Percentiles rank a stretch among this genome's conserved stretches.
phyloP scores from a whole-genome alignment of 2,113 vertebrate species.

The Ageneiosus marmoratus region DNA sequence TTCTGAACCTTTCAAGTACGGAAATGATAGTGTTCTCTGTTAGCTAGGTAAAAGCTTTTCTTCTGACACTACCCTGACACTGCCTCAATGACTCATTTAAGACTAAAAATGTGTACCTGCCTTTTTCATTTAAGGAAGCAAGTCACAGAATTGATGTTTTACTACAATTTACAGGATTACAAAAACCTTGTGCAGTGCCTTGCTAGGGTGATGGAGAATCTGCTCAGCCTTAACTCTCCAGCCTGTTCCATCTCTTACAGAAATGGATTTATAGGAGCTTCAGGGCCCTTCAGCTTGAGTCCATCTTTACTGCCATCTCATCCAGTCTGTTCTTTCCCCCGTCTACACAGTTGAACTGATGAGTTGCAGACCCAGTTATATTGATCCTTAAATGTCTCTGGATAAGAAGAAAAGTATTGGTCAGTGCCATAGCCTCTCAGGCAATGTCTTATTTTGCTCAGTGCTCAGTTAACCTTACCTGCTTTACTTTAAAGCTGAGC shows the following conservation, averaged over 20 bases:
- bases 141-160: slow-evolving; percentile 20
- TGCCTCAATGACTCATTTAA: slow-evolving; percentile 1
- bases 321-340: slow-evolving; percentile 56
- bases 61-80: neutral
- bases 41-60: neutral
- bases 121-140: slow-evolving; percentile 19
- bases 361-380: slow-evolving; percentile 59
- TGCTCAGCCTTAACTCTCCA: slow-evolving; percentile 26
- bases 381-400: slow-evolving; percentile 68
- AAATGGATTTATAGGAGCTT: slow-evolving; percentile 55
- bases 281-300: slow-evolving; percentile 55
- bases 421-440: slow-evolving; percentile 52
- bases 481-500: neutral
- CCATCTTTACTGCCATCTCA: slow-evolving; percentile 53
- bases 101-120: slow-evolving; percentile 1
- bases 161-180: slow-evolving; percentile 27
- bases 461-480: slow-evolving; percentile 11
- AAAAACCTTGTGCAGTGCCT: neutral
- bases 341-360: slow-evolving; percentile 60
- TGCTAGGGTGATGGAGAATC: slow-evolving; percentile 23
- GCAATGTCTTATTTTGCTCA: slow-evolving; percentile 50
- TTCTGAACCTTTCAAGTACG: neutral
- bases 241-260: slow-evolving; percentile 25
- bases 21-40: no score
- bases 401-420: slow-evolving; percentile 61